Conservation (phyloP, 2,888 invertebrate genomes). For the Morinoia aosen region DNA sequence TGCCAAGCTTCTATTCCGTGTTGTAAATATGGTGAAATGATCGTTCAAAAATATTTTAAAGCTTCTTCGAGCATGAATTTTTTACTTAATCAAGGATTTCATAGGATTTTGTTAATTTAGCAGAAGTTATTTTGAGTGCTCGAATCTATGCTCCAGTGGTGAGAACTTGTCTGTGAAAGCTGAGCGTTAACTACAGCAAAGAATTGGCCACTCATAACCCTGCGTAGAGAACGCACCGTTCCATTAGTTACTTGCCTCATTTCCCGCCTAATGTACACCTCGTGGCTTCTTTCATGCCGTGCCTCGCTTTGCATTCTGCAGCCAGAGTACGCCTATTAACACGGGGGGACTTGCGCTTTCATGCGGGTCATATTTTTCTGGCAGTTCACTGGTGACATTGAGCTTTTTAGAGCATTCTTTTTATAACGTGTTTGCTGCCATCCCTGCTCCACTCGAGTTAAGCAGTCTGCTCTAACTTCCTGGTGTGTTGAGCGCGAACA, state of each 20-base stretch:
- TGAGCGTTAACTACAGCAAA: neutral
- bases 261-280: neutral
- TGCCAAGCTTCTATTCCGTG: no score
- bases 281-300: neutral
- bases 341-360: neutral
- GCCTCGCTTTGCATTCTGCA: neutral
- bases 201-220: neutral
- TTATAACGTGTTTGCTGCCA: neutral
- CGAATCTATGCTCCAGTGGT: neutral
- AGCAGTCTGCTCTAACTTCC: neutral
- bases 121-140: neutral
- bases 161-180: neutral
- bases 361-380: neutral
- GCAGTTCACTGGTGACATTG: neutral
- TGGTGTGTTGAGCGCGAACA: neutral
- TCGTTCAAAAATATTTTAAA: no score
- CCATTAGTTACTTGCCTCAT: neutral
- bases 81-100: no score
- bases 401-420: neutral
- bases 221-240: neutral
- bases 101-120: no score
- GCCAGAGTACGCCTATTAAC: neutral
- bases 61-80: no score
- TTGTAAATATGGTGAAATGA: no score
- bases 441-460: neutral